A percentile compares a stretch with the other conserved stretches of the same genome.
Conservation (phyloP, 2,888 invertebrate genomes). For the Acleris holmiana region DNA sequence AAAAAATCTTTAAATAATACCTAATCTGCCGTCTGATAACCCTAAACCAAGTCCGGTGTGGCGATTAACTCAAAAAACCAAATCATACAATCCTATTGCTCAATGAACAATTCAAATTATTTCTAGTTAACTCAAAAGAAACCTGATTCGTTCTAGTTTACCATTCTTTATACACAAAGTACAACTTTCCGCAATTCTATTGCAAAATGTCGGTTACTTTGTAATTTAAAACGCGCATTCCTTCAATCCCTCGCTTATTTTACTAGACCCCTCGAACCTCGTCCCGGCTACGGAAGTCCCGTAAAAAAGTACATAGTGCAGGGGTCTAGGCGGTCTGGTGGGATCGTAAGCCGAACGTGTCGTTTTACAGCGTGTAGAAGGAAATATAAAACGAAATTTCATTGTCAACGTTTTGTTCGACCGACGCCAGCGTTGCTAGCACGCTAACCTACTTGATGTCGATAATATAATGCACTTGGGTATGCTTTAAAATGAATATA, state of each 20-base stretch:
- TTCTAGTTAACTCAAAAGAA: no score
- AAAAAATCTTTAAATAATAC: no score
- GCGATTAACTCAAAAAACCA: no score
- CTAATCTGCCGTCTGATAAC: no score
- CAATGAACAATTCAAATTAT: no score
- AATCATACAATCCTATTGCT: no score
- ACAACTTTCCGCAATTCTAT: background rate
- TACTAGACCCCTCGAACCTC: background rate
- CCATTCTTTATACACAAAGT: no score
- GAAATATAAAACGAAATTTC: conserved; percentile 22
- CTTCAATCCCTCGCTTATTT: conserved; percentile 20
- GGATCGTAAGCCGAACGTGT: background rate
- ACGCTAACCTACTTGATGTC: conserved; percentile 3
- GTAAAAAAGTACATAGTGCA: conserved; percentile 14
- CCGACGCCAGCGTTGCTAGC: conserved; percentile 1
- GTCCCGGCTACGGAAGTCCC: background rate
- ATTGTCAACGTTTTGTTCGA: conserved; percentile 14
- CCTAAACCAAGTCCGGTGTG: no score
- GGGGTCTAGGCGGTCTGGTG: conserved; percentile 11
- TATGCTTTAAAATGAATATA: no score
- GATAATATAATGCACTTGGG: background rate
- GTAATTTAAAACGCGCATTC: conserved; percentile 26
- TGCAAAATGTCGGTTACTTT: conserved; percentile 29
- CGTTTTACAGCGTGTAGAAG: conserved; percentile 10
- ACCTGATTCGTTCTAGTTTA: no score